Percentiles rank a stretch among this genome's conserved stretches.
phyloP scores from a whole-genome alignment of 2,797 vertebrate species.

The Microchirus variegatus region DNA sequence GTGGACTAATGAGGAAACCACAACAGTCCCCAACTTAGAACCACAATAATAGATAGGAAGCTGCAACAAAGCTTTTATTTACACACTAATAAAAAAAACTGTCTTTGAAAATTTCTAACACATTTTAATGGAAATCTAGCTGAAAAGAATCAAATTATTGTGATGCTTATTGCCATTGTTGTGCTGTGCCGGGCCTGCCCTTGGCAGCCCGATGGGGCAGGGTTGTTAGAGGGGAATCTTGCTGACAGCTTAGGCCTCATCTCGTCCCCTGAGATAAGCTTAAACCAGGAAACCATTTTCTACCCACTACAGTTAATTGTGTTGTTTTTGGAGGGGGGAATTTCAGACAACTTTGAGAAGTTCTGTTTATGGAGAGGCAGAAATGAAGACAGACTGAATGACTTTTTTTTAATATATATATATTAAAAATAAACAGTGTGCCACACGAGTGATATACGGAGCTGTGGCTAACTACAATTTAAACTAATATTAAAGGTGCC shows the following conservation, averaged over 20 bases:
- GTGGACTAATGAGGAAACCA: too few relatives aligned
- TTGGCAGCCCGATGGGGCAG: neutral
- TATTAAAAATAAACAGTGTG: constrained; percentile 4
- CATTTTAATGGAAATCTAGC: too few relatives aligned
- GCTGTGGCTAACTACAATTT: neutral
- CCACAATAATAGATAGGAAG: too few relatives aligned
- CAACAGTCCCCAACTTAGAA: too few relatives aligned
- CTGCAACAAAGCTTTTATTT: too few relatives aligned
- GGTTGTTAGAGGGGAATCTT: constrained; percentile 10
- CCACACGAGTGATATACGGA: too few relatives aligned
- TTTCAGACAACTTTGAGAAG: constrained; percentile 11
- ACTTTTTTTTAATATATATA: too few relatives aligned
- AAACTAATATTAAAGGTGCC: constrained; percentile 6
- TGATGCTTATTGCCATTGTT: neutral
- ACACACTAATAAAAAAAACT: too few relatives aligned
- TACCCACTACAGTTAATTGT: constrained; percentile 4
- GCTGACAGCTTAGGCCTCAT: constrained; percentile 23
- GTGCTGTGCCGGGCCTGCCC: neutral
- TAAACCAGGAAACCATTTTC: constrained; percentile 13
- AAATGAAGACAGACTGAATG: constrained; percentile 4
- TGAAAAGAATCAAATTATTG: too few relatives aligned
- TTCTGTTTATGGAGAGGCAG: constrained; percentile 1
- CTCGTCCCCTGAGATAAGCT: constrained; percentile 17
- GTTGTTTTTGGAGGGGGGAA: neutral
- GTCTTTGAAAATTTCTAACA: too few relatives aligned